Evolutionary conservation across 2,113 vertebrate genomes (phyloP).

Genomic region (Phaethornis superciliosus): DNA sequence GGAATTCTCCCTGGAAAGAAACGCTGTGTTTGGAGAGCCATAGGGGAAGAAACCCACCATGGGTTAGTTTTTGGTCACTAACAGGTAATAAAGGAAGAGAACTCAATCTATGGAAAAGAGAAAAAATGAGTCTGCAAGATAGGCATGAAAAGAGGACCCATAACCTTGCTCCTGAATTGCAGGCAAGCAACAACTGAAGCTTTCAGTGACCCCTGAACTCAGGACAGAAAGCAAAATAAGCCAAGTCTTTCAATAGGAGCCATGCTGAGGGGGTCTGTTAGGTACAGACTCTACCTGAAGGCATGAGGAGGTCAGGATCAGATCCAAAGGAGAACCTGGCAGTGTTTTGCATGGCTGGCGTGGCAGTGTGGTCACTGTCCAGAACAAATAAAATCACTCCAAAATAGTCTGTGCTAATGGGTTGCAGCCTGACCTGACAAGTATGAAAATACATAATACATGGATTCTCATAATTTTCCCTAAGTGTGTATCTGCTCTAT

Average conservation of each 20-base stretch:
- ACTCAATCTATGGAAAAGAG: neutral
- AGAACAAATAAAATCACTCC: neutral
- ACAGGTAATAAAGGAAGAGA: neutral
- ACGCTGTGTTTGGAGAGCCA: rapidly evolving
- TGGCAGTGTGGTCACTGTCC: neutral
- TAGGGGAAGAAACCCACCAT: neutral
- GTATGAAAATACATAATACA: neutral
- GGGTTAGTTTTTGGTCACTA: neutral
- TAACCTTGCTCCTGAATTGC: neutral
- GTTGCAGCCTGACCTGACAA: neutral
- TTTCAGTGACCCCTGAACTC: neutral
- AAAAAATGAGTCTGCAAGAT: neutral
- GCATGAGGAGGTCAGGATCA: neutral
- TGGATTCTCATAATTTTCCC: neutral
- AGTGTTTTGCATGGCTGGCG: neutral
- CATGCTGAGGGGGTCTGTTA: neutral
- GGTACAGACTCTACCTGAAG: neutral
- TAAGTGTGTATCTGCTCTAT: neutral
- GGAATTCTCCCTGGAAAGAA: neutral
- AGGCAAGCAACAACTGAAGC: neutral
- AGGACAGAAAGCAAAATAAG: neutral
- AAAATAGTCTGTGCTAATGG: neutral
- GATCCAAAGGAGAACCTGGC: neutral
- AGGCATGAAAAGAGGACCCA: neutral
- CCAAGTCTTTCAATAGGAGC: neutral